Base-by-base conservation (phyloP, 2,113 vertebrate genomes). In the Sinocyclocheilus rhinocerous region DNA sequence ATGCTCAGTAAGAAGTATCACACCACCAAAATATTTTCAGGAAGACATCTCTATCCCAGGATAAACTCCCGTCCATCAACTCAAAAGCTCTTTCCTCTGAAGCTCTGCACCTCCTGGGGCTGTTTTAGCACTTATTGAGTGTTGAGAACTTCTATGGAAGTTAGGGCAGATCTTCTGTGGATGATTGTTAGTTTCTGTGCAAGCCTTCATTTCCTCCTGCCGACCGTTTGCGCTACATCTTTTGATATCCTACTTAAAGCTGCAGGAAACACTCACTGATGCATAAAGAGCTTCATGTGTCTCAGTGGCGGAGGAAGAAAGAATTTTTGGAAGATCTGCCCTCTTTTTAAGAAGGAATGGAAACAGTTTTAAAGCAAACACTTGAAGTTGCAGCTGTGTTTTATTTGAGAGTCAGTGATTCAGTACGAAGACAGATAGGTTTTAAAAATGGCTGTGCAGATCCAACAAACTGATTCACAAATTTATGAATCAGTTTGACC, bases 301-400 rank as follows among this genome's bases (percentile, higher is more conserved):
- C 61, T 67, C 39, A 6, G 63, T 67, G 39, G 39, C 45, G 0
- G 61, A 26, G 61, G 59, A 67, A 67, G 39, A 50, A 67, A 67
- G 79, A 67, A 16, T 80, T 61, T 36, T 61, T 24, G 52, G 61
- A 81, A 81, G 24, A 67, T 67, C 61, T 81, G 79, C 79, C 24
- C 12, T 67, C 15, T 50, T 65, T 81, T 67, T 67, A 50, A 67
- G 39, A 16, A 67, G 61, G 36, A 81, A 81, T 81, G 57, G 78
- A 36, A 45, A 81, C 57, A 39, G 59, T 65, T 82, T 82, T 70
- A 82, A 82, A 82, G 45, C 24, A 52, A 69, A 69, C 63, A 50
- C 45, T 48, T 65, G 78, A 63, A 24, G 45, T 50, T 82, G 63
- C 80, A 82, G 63, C 80, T 70, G 80, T 50, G 48, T 82, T 82